Conservation (phyloP, 2,888 invertebrate species). For the Octonoba sinensis region DNA sequence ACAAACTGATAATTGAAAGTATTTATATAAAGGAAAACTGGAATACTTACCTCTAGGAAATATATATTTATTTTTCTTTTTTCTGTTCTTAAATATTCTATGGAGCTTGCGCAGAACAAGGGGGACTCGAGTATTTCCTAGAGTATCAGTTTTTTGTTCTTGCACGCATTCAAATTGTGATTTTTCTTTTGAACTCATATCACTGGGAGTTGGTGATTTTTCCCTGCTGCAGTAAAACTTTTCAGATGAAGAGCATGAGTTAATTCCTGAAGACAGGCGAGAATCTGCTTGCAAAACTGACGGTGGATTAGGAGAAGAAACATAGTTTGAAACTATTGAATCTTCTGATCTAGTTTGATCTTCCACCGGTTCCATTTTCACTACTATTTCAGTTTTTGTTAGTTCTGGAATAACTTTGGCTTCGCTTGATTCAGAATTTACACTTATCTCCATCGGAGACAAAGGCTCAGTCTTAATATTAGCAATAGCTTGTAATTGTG, state of each 20-base stretch:
- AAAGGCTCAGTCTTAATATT: conserved; percentile 45
- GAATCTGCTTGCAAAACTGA: conserved; percentile 48
- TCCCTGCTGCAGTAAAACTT: conserved; percentile 37
- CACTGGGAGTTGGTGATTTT: conserved; percentile 44
- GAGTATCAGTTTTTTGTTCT: conserved; percentile 1
- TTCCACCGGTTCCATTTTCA: conserved; percentile 45
- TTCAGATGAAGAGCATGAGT: conserved; percentile 48
- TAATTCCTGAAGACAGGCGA: conserved; percentile 42
- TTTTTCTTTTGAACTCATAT: conserved; percentile 48
- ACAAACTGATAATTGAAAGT: too few species aligned
- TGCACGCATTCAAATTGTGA: conserved; percentile 12
- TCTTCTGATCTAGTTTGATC: conserved; percentile 40
- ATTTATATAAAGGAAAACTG: too few species aligned
- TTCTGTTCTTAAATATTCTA: conserved; percentile 59
- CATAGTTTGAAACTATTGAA: conserved; percentile 38
- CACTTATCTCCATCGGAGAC: conserved; percentile 45
- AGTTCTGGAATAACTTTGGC: conserved; percentile 21
- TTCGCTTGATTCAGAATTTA: conserved; percentile 53
- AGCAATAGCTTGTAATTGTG: conserved; percentile 28
- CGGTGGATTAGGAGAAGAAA: conserved; percentile 46
- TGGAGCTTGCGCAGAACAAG: conserved; percentile 61
- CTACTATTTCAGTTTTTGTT: conserved; percentile 30
- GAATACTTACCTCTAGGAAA: conserved; percentile 70
- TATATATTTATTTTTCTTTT: conserved; percentile 68
- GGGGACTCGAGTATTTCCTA: conserved; percentile 40